Evolutionary conservation across 1,140 invertebrate genomes (phyloP).

Genomic region (Drosophila tsacasi): DNA sequence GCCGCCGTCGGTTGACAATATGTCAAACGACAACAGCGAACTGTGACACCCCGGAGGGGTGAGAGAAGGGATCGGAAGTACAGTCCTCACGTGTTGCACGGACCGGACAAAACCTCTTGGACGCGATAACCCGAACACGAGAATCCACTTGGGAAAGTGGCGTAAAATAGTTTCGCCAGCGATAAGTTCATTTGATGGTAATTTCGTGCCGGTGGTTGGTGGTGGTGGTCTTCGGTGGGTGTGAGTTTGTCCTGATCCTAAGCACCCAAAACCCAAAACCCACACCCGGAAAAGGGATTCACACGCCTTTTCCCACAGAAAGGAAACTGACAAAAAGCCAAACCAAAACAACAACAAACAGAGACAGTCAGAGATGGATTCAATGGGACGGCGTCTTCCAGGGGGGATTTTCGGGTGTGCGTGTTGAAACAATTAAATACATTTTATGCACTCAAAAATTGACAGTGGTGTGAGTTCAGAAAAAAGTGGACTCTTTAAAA

Average conservation of each 20-base stretch:
- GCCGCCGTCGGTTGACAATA: conserved; percentile 72
- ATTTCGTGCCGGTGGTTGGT: conserved; percentile 63
- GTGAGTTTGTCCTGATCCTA: conserved; percentile 36
- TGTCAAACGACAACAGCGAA: conserved; percentile 67
- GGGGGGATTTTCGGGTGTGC: conserved; percentile 53
- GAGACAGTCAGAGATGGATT: conserved; percentile 34
- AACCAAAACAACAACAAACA: conserved; percentile 74
- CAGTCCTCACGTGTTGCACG: conserved; percentile 77
- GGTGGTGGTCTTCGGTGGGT: conserved; percentile 43
- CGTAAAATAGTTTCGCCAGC: conserved; percentile 79
- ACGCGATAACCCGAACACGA: conserved; percentile 72
- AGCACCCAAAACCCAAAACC: conserved; percentile 8
- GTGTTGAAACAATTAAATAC: conserved; percentile 81
- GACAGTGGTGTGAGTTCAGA: conserved; percentile 22
- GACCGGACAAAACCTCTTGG: conserved; percentile 41
- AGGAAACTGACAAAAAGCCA: conserved; percentile 67
- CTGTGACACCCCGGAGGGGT: conserved; percentile 12
- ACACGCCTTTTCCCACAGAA: conserved; percentile 57
- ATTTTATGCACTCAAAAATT: conserved; percentile 51
- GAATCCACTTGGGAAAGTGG: conserved; percentile 80
- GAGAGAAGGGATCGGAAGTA: conserved; percentile 17
- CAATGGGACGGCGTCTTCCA: conserved; percentile 18
- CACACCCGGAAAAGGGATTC: conserved; percentile 56
- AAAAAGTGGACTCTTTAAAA: not conserved
- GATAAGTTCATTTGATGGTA: conserved; percentile 82